Evolutionary conservation across 2,113 vertebrate genomes (phyloP), one percentile per base, ranked within the genome.

Genomic region (Shinisaurus crocodilurus): DNA sequence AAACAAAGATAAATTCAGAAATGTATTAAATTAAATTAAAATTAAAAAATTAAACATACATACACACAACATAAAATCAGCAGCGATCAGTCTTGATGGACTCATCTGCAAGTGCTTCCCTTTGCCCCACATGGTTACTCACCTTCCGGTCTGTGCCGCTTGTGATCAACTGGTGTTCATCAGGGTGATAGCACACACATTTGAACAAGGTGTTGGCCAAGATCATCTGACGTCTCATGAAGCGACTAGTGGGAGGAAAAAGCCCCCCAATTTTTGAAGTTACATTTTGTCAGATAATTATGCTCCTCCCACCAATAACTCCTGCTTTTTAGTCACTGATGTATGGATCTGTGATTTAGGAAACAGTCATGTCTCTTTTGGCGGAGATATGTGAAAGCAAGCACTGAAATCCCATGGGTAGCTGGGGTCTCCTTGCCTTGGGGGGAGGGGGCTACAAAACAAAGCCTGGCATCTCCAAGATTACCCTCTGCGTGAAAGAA

Each of bases 71-170:
- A 63, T 20, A 63, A 20, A 63, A 63, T 63, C 60, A 1, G 60
- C 60, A 63, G 3, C 27, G 43, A 60, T 65, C 54, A 91, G 84
- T 23, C 3, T 74, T 57, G 60, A 5, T 57, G 29, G 60, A 34
- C 75, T 15, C n/a, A 13, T 32, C 34, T 54, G 34, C 34, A 9
- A 74, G 25, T 48, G 7, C 5, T 5, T 43, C 63, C 0, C 69
- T 34, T 63, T 74, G 70, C 81, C 76, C 87, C 88, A 45, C 37
- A 12, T 43, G 7, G 90, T 37, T 12, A 32, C 94, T 93, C 83
- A 99, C 98, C 98, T 97, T 99, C 91, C 98, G 97, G 95, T 99
- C 97, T 1, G 98, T 98, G 89, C 98, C 99, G 20, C 98, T 97
- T 92, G 98, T 98, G 93, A 98, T 97, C 80, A 98, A 95, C 96